Evolutionary conservation across 2,113 vertebrate genomes (phyloP), one percentile per base, ranked within the genome.

Genomic region (Lonchura striata): DNA sequence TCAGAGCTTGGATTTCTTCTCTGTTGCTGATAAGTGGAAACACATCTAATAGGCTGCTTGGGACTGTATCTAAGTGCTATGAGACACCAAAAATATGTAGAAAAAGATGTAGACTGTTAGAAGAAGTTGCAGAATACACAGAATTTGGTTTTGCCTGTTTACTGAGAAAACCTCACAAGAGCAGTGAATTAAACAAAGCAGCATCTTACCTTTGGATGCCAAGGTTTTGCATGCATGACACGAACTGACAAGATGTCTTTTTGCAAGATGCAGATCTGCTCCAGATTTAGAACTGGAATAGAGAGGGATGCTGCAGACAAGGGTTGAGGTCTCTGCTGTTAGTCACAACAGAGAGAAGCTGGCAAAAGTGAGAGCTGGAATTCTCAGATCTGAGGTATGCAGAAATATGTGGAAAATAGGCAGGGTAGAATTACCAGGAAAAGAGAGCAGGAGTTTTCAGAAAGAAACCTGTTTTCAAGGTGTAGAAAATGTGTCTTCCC

Each of bases 311-410:
- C 57, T 95, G 65, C 78, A 91, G 72, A 76, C 53, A 90, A 90
- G 44, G 44, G 60, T 47, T 89, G 71, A 94, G 71, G 54, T 92
- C 83, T 92, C 77, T 87, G 65, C 91, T 94, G 57, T 92, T 86
- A 95, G 95, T 84, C 65, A 91, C 61, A 84, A 88, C 1, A 37
- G 69, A 89, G 65, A 79, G 66, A 92, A 95, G 90, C 61, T 84
- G 77, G 81, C 57, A 46, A 85, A 92, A 89, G 53, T 53, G 74
- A 75, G 91, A 94, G 53, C 86, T 95, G 84, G 89, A 95, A 92
- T 95, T 93, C 94, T 94, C 82, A 85, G 41, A 84, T 84, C 56
- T 92, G 94, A 95, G 86, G 66, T 91, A 91, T 57, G 65, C 91
- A 95, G 80, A 95, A 88, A 77, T 91, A 69, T 42, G 66, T 78